Conservation (phyloP, 2,888 invertebrate species). For the Lagria hirta region DNA sequence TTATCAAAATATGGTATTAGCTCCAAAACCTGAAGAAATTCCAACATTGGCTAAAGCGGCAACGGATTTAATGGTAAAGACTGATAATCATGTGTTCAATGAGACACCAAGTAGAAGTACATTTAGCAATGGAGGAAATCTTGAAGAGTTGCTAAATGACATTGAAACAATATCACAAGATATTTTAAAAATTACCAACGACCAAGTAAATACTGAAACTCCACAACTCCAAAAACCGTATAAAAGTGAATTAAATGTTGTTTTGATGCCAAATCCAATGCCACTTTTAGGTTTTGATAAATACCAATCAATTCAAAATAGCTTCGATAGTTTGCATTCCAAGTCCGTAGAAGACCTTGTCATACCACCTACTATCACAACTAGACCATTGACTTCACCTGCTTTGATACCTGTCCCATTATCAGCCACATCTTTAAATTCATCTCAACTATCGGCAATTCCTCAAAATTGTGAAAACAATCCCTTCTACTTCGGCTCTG, state of each 20-base stretch:
- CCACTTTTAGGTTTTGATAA: conserved; percentile 53
- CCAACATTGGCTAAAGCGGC: conserved; percentile 40
- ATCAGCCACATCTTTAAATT: too few species aligned
- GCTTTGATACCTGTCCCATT: conserved; percentile 5
- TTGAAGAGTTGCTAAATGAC: conserved; percentile 69
- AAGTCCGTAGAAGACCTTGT: conserved; percentile 40
- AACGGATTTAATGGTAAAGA: conserved; percentile 51
- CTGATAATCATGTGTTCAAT: conserved; percentile 43
- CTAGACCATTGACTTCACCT: conserved; percentile 8
- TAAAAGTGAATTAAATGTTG: conserved; percentile 53
- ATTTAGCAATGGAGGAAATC: conserved; percentile 59
- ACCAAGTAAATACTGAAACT: conserved; percentile 11
- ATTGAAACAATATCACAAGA: conserved; percentile 62
- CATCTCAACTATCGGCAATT: too few species aligned
- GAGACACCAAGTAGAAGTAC: conserved; percentile 44
- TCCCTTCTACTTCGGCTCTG: conserved; percentile 48
- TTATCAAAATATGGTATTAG: conserved; percentile 40
- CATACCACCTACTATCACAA: conserved; percentile 19
- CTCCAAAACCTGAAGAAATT: conserved; percentile 31
- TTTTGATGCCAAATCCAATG: conserved; percentile 54
- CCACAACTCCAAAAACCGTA: conserved; percentile 45
- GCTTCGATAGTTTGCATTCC: conserved; percentile 46
- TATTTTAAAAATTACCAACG: conserved; percentile 35
- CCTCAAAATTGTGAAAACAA: conserved; percentile 37
- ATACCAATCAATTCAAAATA: conserved; percentile 49